These are phyloP conservation scores for Mormyrus proboscirostris DNA, from an alignment of 2,797 vertebrate genomes.

Conservation along the genomic window DNA sequence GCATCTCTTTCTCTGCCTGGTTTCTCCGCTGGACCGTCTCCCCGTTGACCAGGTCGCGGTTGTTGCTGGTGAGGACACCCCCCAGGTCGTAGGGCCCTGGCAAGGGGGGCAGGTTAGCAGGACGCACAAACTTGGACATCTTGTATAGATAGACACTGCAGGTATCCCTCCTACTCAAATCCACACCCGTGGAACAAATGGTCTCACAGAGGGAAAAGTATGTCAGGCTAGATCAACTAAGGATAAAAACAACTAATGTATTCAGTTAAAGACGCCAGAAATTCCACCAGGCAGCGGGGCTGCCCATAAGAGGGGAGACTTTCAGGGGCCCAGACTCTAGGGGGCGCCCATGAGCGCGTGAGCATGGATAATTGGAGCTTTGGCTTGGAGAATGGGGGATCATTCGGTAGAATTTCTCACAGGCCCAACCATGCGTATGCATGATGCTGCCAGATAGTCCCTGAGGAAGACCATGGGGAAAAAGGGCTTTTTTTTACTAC, in stretches of 20 bases:
- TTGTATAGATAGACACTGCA: neutral
- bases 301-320: neutral
- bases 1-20: constrained; percentile 97
- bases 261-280: neutral
- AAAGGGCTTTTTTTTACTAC: neutral
- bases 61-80: constrained; percentile 94
- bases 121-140: neutral
- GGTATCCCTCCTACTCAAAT: neutral
- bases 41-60: constrained; percentile 88
- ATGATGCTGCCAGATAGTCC: neutral
- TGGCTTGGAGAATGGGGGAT: neutral
- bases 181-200: neutral
- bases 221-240: neutral
- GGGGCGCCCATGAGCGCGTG: neutral
- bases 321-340: neutral
- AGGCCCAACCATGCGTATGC: neutral
- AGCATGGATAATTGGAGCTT: neutral
- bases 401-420: neutral
- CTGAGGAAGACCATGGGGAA: neutral
- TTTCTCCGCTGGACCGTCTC: constrained; percentile 88
- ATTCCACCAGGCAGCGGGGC: neutral
- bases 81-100: constrained; percentile 83
- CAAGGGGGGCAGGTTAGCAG: constrained; percentile 6
- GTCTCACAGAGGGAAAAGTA: neutral
- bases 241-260: neutral